Percentiles rank a stretch among this genome's conserved stretches.
Evolutionary conservation across 2,888 invertebrate species (phyloP).

Genomic region (Drosophila anomalata): DNA sequence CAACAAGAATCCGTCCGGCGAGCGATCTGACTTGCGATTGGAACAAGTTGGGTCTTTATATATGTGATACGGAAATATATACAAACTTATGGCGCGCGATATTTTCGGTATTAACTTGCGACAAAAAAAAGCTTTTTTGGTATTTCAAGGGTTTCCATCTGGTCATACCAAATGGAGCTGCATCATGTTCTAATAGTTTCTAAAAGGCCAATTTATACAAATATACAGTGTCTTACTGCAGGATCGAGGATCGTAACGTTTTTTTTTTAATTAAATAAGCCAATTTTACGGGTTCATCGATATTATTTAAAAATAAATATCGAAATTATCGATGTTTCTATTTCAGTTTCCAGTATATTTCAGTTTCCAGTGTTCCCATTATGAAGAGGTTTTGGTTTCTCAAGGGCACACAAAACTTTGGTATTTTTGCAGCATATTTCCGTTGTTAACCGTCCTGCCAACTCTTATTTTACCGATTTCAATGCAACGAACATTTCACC

Average conservation of each 20-base stretch:
- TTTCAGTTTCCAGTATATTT: background rate
- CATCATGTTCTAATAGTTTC: too few relatives aligned
- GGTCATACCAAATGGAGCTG: too few relatives aligned
- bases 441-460: background rate
- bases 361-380: background rate
- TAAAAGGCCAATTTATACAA: too few relatives aligned
- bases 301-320: too few relatives aligned
- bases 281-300: too few relatives aligned
- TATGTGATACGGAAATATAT: background rate
- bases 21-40: constrained; percentile 58
- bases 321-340: too few relatives aligned
- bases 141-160: too few relatives aligned
- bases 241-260: too few relatives aligned
- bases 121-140: too few relatives aligned
- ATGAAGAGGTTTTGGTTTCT: background rate
- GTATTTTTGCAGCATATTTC: too few relatives aligned
- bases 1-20: constrained; percentile 23
- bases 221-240: too few relatives aligned
- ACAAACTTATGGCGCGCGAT: constrained; percentile 2
- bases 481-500: background rate
- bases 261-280: too few relatives aligned
- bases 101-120: background rate
- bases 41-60: background rate
- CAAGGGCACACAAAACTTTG: background rate
- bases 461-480: background rate